Base-by-base conservation (phyloP, 2,113 vertebrate genomes). In the Sterrhoptilus dennistouni region DNA sequence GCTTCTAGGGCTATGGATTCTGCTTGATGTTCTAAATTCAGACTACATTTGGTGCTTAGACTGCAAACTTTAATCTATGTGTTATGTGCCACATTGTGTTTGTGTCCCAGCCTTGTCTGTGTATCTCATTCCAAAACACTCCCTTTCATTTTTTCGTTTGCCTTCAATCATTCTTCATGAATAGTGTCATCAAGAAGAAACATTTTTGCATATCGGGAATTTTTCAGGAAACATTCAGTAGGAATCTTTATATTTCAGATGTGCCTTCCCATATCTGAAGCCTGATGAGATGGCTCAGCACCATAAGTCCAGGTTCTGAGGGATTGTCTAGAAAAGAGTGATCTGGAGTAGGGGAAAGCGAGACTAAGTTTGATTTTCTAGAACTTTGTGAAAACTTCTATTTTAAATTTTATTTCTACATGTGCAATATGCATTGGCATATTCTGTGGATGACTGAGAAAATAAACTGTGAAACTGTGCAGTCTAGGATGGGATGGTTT, bases 51-150 rank as follows among this genome's bases (percentile, higher is more conserved):
- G 45, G 45, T 68, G 27, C 7, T 86, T 36, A 52, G 44, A 33
- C 27, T 36, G 22, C 36, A 52, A 18, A 23, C 17, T 68, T 86
- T 31, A 49, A 29, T 66, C 29, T 35, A 0, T 50, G 36, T 54
- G 11, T 23, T 76, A 23, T 27, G 12, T 44, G 33, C 38, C 33
- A 28, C 0, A 1, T 24, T 6, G 3, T 42, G 20, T 75, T 36
- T 50, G 47, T 53, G 44, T 53, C 7, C 42, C 11, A 29, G 23
- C 16, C 23, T 83, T 2, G 7, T 36, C 5, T 56, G 33, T 56
- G 19, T 35, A 5, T 21, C 29, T 20, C 54, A 64, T 75, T 69
- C 38, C 4, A 2, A 12, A 12, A 9, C 1, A 6, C 2, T 3
- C 4, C 3, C 21, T 74, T 78, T 27, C 16, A 10, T 70, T 83